Base-by-base conservation (phyloP, 2,113 vertebrate species). In the Larimichthys polyactis region DNA sequence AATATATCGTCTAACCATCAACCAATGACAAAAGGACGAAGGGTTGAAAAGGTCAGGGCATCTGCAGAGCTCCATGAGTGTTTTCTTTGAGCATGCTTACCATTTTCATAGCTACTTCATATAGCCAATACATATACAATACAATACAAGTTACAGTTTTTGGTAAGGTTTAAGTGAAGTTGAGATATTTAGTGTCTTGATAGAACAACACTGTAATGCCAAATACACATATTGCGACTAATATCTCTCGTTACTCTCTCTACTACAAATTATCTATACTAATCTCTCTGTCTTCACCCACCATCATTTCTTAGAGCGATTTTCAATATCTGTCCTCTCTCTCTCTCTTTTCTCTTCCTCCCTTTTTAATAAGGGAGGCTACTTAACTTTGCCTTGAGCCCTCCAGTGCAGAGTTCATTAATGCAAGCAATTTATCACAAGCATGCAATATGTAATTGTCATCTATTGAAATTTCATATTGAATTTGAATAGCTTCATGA, bases 361-460 rank as follows among this genome's bases (percentile, higher is more conserved):
- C 17, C 11, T 74, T 86, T 83, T 81, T 74, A 82, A 80, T 89
- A 81, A 83, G 2, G 22, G 54, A 83, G 16, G 58, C 65, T 49
- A 49, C 62, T 76, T 77, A 24, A 74, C 43, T 68, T 52, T 48
- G 78, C 57, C 79, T 48, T 19, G 67, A 79, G 90, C 52, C 62
- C 63, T 81, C 9, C 43, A 81, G 58, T 59, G 44, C n/a, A 73
- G 24, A 65, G 69, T 32, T 87, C 82, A 90, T 88, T 88, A 87
- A 85, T 82, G 60, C 36, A 19, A 67, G 51, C 83, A 80, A 85
- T 90, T 87, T 81, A 79, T 83, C 85, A 88, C 68, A 71, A 79
- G 66, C 12, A 40, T 27, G 71, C 57, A 70, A 71, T 84, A 78
- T 79, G 65, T 60, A 79, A 75, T 48, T 77, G 75, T 83, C 55